Conservation (phyloP, 2,888 invertebrate genomes). For the Flexamia atlantica region DNA sequence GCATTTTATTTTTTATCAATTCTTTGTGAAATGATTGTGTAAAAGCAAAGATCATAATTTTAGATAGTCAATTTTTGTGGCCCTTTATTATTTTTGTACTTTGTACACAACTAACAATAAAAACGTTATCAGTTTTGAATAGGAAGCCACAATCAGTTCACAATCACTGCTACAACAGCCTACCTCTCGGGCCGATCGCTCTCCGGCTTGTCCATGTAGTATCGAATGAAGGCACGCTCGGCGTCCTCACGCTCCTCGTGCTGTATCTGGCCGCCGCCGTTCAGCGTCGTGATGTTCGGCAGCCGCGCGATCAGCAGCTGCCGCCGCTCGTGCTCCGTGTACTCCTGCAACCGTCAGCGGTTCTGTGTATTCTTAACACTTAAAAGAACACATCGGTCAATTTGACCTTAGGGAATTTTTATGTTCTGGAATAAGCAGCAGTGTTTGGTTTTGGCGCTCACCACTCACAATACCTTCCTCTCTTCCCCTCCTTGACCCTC, state of each 20-base stretch:
- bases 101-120: too few species aligned
- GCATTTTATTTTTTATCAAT: too few species aligned
- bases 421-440: conserved; percentile 18
- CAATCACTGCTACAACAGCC: too few species aligned
- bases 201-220: conserved; percentile 93
- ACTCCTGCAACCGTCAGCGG: too few species aligned
- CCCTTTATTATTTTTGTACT: too few species aligned
- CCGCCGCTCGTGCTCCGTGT: conserved; percentile 92
- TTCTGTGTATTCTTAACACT: too few species aligned
- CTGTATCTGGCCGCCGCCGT: conserved; percentile 92
- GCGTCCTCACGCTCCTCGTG: conserved; percentile 93
- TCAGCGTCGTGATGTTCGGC: conserved; percentile 90
- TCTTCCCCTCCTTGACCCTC: not conserved
- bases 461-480: conserved; percentile 41
- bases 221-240: conserved; percentile 94
- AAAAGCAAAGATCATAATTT: too few species aligned
- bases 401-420: conserved; percentile 30
- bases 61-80: too few species aligned
- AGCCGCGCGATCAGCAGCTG: conserved; percentile 92
- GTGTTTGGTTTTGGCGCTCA: conserved; percentile 20
- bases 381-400: conserved; percentile 45
- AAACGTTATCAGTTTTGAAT: too few species aligned
- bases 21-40: too few species aligned
- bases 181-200: conserved; percentile 89
- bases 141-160: too few species aligned